Evolutionary conservation across 2,888 invertebrate genomes (phyloP).

Genomic region (Tillus elongatus): DNA sequence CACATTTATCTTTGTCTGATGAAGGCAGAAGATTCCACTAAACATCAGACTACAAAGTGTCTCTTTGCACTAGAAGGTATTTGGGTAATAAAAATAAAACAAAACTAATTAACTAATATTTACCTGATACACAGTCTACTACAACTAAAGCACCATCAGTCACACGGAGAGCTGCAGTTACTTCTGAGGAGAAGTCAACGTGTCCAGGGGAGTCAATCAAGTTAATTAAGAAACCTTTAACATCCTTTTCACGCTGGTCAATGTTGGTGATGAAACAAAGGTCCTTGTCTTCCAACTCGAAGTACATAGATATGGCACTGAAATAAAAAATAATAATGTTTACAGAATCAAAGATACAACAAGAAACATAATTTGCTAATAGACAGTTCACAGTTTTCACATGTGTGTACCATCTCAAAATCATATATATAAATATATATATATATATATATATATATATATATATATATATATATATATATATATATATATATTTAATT

Average conservation of each 20-base stretch:
- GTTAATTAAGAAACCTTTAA: constrained; percentile 98
- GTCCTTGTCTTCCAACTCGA: constrained; percentile 93
- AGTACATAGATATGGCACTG: constrained; percentile 99
- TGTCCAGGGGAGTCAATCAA: constrained; percentile 99
- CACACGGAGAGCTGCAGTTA: constrained; percentile 98
- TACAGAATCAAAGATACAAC: not conserved
- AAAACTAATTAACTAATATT: constrained; percentile 28
- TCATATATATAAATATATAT: too few species aligned
- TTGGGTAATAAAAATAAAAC: constrained; percentile 7
- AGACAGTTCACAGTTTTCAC: too few species aligned
- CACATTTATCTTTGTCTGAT: constrained; percentile 45
- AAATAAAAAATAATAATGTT: constrained; percentile 31
- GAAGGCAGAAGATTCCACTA: constrained; percentile 17
- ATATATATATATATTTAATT: too few species aligned
- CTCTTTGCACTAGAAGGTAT: constrained; percentile 31
- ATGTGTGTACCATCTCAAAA: too few species aligned
- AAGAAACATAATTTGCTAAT: too few species aligned
- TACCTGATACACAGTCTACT: constrained; percentile 98
- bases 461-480: too few species aligned
- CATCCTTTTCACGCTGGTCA: constrained; percentile 83
- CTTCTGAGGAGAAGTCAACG: constrained; percentile 99
- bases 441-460: too few species aligned
- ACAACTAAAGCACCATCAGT: constrained; percentile 99
- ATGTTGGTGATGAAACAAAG: constrained; percentile 83
- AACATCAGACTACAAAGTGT: constrained; percentile 27